These are phyloP conservation scores for Lochmaea crataegi DNA, from an alignment of 2,888 invertebrate species.

Conservation along the genomic window DNA sequence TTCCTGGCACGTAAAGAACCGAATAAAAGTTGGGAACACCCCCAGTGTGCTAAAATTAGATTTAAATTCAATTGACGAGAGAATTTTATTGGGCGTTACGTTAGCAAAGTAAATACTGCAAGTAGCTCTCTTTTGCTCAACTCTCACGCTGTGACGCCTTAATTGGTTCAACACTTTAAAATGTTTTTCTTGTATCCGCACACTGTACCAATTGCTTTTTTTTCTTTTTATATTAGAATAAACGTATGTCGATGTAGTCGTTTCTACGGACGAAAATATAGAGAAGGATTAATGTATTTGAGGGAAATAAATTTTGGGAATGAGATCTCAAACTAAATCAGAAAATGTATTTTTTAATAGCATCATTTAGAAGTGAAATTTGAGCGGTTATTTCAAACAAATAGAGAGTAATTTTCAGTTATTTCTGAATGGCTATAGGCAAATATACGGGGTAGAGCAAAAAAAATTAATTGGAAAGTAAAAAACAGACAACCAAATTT, in stretches of 20 bases:
- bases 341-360: too few relatives aligned
- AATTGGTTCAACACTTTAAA: constrained; percentile 12
- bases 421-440: too few relatives aligned
- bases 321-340: too few relatives aligned
- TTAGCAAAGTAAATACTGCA: constrained; percentile 21
- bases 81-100: constrained; percentile 20
- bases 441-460: too few relatives aligned
- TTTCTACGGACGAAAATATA: too few relatives aligned
- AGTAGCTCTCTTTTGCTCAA: constrained; percentile 19
- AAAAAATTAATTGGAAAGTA: too few relatives aligned
- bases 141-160: constrained; percentile 15
- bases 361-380: too few relatives aligned
- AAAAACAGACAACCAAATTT: too few relatives aligned
- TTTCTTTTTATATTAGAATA: background rate
- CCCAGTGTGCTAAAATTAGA: constrained; percentile 21
- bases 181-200: constrained; percentile 6
- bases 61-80: constrained; percentile 28
- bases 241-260: background rate
- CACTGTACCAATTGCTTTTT: background rate
- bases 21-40: constrained; percentile 1
- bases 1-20: constrained; percentile 1
- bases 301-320: too few relatives aligned
- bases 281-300: too few relatives aligned
- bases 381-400: too few relatives aligned
- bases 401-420: too few relatives aligned